Evolutionary conservation across 2,113 vertebrate genomes (phyloP).

Genomic region (Gymnobelideus leadbeateri): DNA sequence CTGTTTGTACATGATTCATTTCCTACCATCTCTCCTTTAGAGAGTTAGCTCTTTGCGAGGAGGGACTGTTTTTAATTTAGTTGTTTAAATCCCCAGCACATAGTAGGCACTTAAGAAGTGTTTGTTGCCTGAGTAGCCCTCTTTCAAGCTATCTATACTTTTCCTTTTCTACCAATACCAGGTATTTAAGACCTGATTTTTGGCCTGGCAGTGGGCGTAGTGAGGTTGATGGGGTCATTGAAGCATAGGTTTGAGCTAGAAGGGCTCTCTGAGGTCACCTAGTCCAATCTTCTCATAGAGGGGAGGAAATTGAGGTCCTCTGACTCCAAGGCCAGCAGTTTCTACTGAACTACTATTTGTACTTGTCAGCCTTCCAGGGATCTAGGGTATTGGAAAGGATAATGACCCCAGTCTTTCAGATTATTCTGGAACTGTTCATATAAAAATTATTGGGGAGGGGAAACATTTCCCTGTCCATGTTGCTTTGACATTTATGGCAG

Average conservation of each 20-base stretch:
- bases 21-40: not conserved
- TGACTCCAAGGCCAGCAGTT: not conserved
- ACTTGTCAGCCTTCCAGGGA: not conserved
- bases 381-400: not conserved
- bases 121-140: not conserved
- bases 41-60: not conserved
- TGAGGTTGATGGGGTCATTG: not conserved
- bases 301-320: not conserved
- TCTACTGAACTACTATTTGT: not conserved
- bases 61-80: not conserved
- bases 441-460: constrained; percentile 12
- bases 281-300: not conserved
- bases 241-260: not conserved
- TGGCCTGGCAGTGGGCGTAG: not conserved
- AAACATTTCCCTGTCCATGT: not conserved
- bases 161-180: not conserved
- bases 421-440: constrained; percentile 25
- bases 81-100: not conserved
- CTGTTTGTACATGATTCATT: not conserved
- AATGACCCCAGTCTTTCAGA: not conserved
- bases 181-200: not conserved
- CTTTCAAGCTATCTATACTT: not conserved
- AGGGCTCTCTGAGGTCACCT: not conserved
- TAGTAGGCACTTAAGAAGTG: not conserved
- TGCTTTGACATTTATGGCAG: constrained; percentile 8